Evolutionary conservation across 2,797 vertebrate species (phyloP).

Genomic region (Clamator glandarius): DNA sequence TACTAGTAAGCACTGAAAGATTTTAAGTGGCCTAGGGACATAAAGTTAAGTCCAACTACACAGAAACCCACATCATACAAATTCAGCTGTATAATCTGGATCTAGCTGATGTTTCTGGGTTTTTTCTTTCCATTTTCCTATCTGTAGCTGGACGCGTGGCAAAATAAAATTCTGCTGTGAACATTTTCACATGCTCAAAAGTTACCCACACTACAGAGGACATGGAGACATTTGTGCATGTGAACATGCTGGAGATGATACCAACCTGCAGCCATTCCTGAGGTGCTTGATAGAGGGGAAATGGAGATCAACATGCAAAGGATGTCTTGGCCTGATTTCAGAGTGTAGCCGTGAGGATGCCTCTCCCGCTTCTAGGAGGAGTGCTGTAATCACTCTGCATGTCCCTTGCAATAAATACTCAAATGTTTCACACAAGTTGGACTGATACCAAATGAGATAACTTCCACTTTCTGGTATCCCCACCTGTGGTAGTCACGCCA

Average conservation of each 20-base stretch:
- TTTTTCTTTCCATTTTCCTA: background rate
- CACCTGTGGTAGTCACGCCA: background rate
- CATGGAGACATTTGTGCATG: background rate
- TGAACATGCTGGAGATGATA: background rate
- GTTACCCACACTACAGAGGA: background rate
- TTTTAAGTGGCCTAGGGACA: constrained; percentile 8
- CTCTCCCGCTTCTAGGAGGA: background rate
- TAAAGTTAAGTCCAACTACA: background rate
- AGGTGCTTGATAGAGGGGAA: background rate
- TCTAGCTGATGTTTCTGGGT: background rate
- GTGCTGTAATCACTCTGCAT: background rate
- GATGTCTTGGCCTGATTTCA: background rate
- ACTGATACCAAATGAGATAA: background rate
- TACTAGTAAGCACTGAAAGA: constrained; percentile 22
- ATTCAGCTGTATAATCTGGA: background rate
- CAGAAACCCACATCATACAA: background rate
- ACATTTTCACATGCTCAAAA: background rate
- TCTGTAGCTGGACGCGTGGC: background rate
- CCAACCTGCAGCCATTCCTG: background rate
- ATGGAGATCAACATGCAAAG: background rate
- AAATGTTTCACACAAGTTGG: background rate
- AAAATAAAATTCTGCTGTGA: background rate
- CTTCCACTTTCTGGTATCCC: background rate
- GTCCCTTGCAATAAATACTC: background rate
- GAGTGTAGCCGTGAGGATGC: background rate